These are phyloP conservation scores for Ostrea edulis DNA, from an alignment of 1,140 invertebrate genomes.

Conservation along the genomic window DNA sequence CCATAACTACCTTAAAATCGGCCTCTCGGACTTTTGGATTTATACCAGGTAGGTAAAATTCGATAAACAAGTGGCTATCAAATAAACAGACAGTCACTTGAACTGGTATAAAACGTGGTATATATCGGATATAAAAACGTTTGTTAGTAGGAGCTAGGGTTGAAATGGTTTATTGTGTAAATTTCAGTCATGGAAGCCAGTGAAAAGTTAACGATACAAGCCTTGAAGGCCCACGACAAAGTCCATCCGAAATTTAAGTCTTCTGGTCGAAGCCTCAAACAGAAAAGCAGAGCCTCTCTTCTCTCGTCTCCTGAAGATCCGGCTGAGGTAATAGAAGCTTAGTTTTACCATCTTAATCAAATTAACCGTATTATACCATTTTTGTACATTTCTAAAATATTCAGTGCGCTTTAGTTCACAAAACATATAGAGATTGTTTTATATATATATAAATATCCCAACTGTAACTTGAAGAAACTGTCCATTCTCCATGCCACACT, in stretches of 20 bases:
- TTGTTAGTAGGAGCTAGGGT: neutral
- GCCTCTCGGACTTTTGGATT: slow-evolving; percentile 6
- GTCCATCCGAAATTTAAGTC: slow-evolving; percentile 55
- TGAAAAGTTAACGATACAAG: slow-evolving; percentile 56
- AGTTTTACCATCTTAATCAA: neutral
- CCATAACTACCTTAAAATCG: slow-evolving; percentile 32
- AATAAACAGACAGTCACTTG: slow-evolving; percentile 8
- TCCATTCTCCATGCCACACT: neutral
- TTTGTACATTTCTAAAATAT: too few species aligned
- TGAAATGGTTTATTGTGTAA: neutral
- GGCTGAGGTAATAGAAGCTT: neutral
- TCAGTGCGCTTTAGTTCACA: neutral
- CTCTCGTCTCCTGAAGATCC: neutral
- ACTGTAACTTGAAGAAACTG: neutral
- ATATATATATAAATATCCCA: too few species aligned
- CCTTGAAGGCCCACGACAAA: slow-evolving; percentile 53
- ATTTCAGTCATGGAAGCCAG: slow-evolving; percentile 25
- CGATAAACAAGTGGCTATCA: neutral
- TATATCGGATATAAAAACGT: neutral
- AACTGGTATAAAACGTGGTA: slow-evolving; percentile 3
- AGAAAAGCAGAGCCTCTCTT: neutral
- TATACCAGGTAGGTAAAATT: slow-evolving; percentile 13
- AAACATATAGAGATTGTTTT: neutral
- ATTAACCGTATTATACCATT: neutral
- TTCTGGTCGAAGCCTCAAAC: slow-evolving; percentile 41